Base-by-base conservation (phyloP, 2,113 vertebrate species). In the Lophura nycthemera region DNA sequence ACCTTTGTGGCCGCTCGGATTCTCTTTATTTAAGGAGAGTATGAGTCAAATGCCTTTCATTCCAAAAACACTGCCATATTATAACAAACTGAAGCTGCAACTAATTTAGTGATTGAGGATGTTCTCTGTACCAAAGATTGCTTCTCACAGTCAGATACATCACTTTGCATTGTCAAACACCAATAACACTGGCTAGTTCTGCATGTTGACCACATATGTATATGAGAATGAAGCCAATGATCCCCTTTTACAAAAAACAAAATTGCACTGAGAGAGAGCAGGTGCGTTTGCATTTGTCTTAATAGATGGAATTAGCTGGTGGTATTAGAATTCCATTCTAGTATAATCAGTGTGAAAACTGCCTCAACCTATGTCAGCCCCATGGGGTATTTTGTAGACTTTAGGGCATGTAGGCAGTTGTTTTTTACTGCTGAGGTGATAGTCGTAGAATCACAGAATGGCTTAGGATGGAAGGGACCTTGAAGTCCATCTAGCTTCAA, bases 31-130 rank as follows among this genome's bases (percentile, higher is more conserved):
- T 88, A 69, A 74, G 83, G 86, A 74, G 27, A 61, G 40, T 50
- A 34, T 45, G 72, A 90, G 64, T 93, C 83, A 80, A 94, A 90
- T 50, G 29, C 12, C 24, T 92, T 92, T 85, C 40, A 42, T 50
- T 81, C 42, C 0, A 0, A 72, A 78, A 65, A 38, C 2, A 4
- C 16, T 45, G 84, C 54, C 64, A 22, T 34, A 22, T 73, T 59
- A 56, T 83, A 56, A 60, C 6, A 71, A 45, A 43, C 67, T 67
- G 34, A 24, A n/a, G 32, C 34, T 93, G 82, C 66, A 94, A 69
- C 17, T 82, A 79, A 56, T 90, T 76, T 83, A 82, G 61, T 85
- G 81, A 80, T 67, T 45, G 64, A 80, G 47, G 73, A 54, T 76
- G 48, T 64, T 87, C 70, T 72, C 52, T 34, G 11, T 76, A 38